Conservation (phyloP, 2,113 vertebrate genomes). For the Gymnobelideus leadbeateri region DNA sequence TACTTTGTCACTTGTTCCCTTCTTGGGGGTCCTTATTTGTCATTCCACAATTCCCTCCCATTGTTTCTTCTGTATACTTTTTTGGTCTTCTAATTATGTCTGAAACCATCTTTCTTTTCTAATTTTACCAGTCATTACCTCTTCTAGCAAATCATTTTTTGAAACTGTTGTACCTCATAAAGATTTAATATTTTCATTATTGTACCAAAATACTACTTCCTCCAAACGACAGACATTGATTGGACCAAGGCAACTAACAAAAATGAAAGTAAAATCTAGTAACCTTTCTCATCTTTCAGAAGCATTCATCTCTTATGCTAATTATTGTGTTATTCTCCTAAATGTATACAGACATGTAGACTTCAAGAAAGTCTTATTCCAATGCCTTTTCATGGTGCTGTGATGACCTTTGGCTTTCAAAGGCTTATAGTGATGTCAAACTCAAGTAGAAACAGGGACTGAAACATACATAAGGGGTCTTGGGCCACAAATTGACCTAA, state of each 20-base stretch:
- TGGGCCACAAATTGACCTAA: neutral
- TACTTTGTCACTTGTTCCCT: accelerated
- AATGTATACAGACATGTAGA: neutral
- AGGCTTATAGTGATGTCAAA: neutral
- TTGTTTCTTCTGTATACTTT: neutral
- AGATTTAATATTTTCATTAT: accelerated
- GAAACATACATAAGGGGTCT: neutral
- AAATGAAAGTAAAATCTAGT: constrained; percentile 5
- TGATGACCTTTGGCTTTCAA: neutral
- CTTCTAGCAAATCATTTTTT: neutral
- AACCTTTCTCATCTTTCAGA: neutral
- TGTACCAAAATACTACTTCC: neutral
- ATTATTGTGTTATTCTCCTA: neutral
- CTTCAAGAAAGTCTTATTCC: neutral
- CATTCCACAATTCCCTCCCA: neutral
- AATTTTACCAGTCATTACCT: too few species aligned
- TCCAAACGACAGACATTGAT: neutral
- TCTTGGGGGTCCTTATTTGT: neutral
- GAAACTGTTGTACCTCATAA: neutral
- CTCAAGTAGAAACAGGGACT: neutral
- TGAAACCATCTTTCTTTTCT: neutral
- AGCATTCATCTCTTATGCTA: neutral
- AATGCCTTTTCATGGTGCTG: neutral
- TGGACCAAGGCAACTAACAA: neutral
- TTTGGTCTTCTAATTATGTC: neutral